Conservation (phyloP, 2,888 invertebrate genomes). For the Athalia cordata region DNA sequence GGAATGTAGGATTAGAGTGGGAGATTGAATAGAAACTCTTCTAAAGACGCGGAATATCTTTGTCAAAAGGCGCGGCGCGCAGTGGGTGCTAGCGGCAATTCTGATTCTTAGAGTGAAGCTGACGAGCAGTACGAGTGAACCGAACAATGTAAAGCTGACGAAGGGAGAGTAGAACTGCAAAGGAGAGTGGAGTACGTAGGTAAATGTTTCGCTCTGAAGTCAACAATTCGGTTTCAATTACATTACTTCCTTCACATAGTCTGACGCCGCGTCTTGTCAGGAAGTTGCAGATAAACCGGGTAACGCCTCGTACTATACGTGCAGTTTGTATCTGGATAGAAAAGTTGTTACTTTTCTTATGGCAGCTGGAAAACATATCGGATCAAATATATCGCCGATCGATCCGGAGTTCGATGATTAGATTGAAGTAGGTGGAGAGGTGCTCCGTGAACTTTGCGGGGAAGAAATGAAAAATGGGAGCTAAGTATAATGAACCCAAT, state of each 20-base stretch:
- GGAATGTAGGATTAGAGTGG: not conserved
- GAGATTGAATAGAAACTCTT: slow-evolving; percentile 32
- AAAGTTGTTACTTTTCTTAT: too few relatives aligned
- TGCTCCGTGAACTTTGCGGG: slow-evolving; percentile 2
- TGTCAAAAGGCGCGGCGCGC: slow-evolving; percentile 17
- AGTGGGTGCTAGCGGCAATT: slow-evolving; percentile 6
- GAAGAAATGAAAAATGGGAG: not conserved
- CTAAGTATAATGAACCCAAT: not conserved
- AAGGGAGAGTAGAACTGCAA: not conserved
- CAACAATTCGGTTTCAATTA: slow-evolving; percentile 12
- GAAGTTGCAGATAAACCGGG: not conserved
- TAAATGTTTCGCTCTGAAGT: not conserved
- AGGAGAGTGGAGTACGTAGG: not conserved
- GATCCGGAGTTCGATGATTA: slow-evolving; percentile 7
- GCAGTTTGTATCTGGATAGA: too few relatives aligned
- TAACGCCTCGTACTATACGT: too few relatives aligned
- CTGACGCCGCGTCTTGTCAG: not conserved
- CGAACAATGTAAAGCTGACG: not conserved
- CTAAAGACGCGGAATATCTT: slow-evolving; percentile 19
- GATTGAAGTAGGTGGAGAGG: slow-evolving; percentile 2
- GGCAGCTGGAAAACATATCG: too few relatives aligned
- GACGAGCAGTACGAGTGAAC: slow-evolving; percentile 11
- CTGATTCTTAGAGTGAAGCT: not conserved
- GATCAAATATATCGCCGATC: too few relatives aligned
- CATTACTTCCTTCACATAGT: not conserved